Conservation (phyloP, 1,140 invertebrate species). For the Bombus haemorrhoidalis region DNA sequence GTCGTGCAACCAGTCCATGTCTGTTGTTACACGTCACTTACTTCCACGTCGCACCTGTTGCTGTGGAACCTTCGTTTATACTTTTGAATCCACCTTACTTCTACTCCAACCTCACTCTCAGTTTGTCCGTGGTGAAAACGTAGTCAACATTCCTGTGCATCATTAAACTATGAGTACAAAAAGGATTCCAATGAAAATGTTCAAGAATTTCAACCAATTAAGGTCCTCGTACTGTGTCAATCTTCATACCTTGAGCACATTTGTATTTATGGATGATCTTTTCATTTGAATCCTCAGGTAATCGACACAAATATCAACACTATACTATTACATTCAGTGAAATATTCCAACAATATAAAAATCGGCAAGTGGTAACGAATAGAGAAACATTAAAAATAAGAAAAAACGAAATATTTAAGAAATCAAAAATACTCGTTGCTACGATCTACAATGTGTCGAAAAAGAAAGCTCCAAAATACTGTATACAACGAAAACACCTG, state of each 20-base stretch:
- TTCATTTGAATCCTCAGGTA: slow-evolving; percentile 69
- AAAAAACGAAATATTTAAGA: slow-evolving; percentile 5
- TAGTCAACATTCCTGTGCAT: slow-evolving; percentile 81
- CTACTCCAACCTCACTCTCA: slow-evolving; percentile 81
- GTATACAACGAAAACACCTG: slow-evolving; percentile 8
- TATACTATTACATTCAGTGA: neutral
- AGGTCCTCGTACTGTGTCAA: neutral
- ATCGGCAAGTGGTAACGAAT: neutral
- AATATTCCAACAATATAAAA: neutral
- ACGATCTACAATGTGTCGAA: neutral
- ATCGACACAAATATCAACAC: slow-evolving; percentile 41
- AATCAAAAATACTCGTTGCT: neutral
- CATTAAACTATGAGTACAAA: slow-evolving; percentile 77
- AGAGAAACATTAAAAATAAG: neutral
- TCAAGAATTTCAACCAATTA: neutral
- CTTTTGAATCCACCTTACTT: slow-evolving; percentile 79
- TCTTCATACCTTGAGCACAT: neutral
- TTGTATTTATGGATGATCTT: slow-evolving; percentile 12
- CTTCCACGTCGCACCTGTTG: slow-evolving; percentile 77
- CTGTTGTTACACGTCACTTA: slow-evolving; percentile 79
- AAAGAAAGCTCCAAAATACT: neutral
- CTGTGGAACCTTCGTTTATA: slow-evolving; percentile 77
- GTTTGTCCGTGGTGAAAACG: slow-evolving; percentile 81
- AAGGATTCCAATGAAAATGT: slow-evolving; percentile 71
- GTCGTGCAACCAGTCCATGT: slow-evolving; percentile 79